phyloP scores from a whole-genome alignment of 2,888 invertebrate species.

The Rhamnusium bicolor region DNA sequence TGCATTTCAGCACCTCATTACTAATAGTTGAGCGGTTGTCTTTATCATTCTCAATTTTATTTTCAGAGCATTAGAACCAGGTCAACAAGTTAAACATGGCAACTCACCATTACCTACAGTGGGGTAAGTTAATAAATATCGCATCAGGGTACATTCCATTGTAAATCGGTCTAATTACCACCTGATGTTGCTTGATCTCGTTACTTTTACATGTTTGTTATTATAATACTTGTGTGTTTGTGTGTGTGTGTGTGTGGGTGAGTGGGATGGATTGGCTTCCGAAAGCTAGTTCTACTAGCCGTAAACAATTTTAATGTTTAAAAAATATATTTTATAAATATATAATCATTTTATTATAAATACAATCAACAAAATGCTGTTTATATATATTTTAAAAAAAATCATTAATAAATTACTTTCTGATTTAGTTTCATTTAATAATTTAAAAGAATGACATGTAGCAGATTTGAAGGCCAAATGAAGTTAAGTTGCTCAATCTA shows the following conservation, averaged over 20 bases:
- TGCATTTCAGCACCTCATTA: conserved; percentile 30
- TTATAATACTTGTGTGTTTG: background rate
- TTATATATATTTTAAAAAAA: too few relatives aligned
- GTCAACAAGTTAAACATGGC: conserved; percentile 71
- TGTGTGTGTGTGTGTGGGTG: too few relatives aligned
- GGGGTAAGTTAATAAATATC: conserved; percentile 74
- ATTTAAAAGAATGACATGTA: conserved; percentile 5
- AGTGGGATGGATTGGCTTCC: too few relatives aligned
- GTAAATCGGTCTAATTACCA: background rate
- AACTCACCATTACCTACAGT: conserved; percentile 75
- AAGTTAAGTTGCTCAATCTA: background rate
- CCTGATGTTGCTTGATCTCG: background rate
- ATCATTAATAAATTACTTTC: background rate
- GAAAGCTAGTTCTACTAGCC: too few relatives aligned
- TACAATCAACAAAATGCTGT: too few relatives aligned
- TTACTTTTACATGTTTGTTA: background rate
- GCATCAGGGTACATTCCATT: background rate
- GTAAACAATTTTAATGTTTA: too few relatives aligned
- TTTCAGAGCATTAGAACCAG: conserved; percentile 79
- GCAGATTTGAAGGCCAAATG: background rate
- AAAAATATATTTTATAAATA: too few relatives aligned
- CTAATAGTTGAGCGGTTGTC: conserved; percentile 53
- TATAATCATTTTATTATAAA: too few relatives aligned
- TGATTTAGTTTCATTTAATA: background rate
- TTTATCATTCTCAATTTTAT: conserved; percentile 61